These are phyloP conservation scores for Dasyprocta punctata DNA, from an alignment of 2,113 vertebrate genomes.

Conservation along the genomic window DNA sequence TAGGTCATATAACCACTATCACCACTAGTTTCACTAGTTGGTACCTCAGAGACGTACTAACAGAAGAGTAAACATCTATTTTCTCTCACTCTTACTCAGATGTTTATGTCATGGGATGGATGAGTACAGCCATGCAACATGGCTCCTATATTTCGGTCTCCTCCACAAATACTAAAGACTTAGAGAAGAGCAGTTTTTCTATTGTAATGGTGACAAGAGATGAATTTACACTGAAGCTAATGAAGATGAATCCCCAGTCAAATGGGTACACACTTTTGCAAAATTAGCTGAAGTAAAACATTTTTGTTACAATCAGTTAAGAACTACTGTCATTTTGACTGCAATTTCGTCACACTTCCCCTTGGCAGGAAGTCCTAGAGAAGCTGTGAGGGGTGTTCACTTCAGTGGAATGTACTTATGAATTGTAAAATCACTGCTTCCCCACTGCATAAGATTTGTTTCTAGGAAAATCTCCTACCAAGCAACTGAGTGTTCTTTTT, in stretches of 20 bases:
- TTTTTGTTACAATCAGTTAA: not conserved
- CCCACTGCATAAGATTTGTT: not conserved
- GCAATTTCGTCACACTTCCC: not conserved
- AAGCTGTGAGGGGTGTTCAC: not conserved
- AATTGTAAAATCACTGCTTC: not conserved
- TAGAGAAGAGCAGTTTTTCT: not conserved
- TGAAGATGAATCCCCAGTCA: not conserved
- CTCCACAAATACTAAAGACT: not conserved
- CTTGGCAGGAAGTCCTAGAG: not conserved
- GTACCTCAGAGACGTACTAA: not conserved
- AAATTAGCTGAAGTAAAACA: conserved; percentile 16
- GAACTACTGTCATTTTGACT: not conserved
- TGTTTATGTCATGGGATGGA: not conserved
- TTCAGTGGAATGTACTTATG: not conserved
- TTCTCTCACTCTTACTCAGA: not conserved
- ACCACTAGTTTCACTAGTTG: not conserved
- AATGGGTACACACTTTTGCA: not conserved
- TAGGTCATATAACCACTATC: not conserved
- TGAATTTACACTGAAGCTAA: not conserved
- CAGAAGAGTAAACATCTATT: not conserved
- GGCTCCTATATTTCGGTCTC: not conserved
- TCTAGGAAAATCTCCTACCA: not conserved
- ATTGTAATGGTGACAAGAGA: not conserved
- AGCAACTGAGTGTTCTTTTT: not conserved
- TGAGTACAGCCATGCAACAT: not conserved